Conservation (phyloP, 1,140 invertebrate species). For the Drosophila carrolli region DNA sequence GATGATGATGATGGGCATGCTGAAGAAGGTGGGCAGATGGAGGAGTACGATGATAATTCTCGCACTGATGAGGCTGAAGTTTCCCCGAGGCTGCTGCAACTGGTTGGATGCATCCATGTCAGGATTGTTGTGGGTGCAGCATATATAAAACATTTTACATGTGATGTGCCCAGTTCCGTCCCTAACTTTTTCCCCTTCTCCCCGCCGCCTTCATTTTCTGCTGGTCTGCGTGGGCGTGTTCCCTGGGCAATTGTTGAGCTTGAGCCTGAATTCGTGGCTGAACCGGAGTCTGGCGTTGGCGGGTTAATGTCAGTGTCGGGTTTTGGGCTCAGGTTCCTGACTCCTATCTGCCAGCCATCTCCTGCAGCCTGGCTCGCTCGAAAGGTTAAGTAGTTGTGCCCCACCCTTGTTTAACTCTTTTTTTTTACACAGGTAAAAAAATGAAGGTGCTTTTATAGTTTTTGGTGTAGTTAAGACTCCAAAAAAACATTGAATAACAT, state of each 20-base stretch:
- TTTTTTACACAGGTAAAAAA: slow-evolving; percentile 3
- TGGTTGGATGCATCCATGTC: slow-evolving; percentile 58
- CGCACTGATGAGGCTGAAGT: slow-evolving; percentile 36
- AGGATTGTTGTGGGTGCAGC: slow-evolving; percentile 52
- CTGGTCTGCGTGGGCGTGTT: slow-evolving; percentile 39
- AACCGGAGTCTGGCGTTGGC: slow-evolving; percentile 39
- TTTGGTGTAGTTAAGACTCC: no score
- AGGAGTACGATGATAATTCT: slow-evolving; percentile 40
- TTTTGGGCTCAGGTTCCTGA: slow-evolving; percentile 32
- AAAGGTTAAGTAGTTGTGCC: slow-evolving; percentile 76
- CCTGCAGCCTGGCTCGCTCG: slow-evolving; percentile 37
- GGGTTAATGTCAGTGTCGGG: slow-evolving; percentile 66
- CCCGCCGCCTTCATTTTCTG: slow-evolving; percentile 5
- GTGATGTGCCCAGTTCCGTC: slow-evolving; percentile 17
- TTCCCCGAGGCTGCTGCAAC: slow-evolving; percentile 62
- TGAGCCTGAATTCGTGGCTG: slow-evolving; percentile 25
- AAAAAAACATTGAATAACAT: no score
- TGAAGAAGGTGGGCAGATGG: slow-evolving; percentile 23
- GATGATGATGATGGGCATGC: slow-evolving; percentile 25
- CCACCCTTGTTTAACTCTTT: slow-evolving; percentile 4
- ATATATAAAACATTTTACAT: slow-evolving; percentile 76
- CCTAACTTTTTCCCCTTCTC: neutral
- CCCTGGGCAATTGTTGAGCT: slow-evolving; percentile 50
- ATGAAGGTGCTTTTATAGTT: no score
- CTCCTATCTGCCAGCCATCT: slow-evolving; percentile 39